Base-by-base conservation (phyloP, 2,888 invertebrate genomes). In the Heliconius erato region DNA sequence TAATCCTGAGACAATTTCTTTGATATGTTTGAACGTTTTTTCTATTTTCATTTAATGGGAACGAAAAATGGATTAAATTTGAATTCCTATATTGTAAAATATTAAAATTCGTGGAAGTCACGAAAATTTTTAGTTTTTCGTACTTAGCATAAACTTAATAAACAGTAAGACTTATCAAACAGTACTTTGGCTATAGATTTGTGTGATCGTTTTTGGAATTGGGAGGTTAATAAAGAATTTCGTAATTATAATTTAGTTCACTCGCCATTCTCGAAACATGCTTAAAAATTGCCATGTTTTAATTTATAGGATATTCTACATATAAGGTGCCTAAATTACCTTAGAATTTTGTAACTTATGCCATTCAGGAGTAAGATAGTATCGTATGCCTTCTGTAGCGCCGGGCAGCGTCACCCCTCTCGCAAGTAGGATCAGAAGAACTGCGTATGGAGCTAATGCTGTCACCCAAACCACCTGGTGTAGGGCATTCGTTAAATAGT, bases 381-480 rank as follows among this genome's bases (percentile, higher is more conserved):
- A 99, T 82, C 97, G 96, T 86, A 99, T 98, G 67, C 99, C 99
- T 87, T 98, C 97, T 19, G 96, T 97, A 0, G 99, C 98, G 14
- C 99, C 99, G 1, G 98, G 98, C 79, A 99, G 94, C 0, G 98
- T 98, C 16, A 98, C 98, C 14, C 99, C 99, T 80, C 98, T 97
- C 44, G 97, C 96, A 79, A 99, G 95, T 44, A 99, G 96, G 86
- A 99, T 98, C 86, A 99, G 96, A 69, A 99, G 96, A 59, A 99
- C 98, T 44, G 98, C 97, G 91, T 99, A 99, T 0, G 99, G 99
- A 65, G 99, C 98, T 83, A 99, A 94, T 4, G 99, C 99, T 35
- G 99, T 99, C 83, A 99, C 97, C 99, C 99, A 99, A 79, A 99
- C 99, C 83, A 98, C 98, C 98, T 98, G 54, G 19, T 23, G 54